phyloP scores from a whole-genome alignment of 2,797 vertebrate genomes.

The Todus mexicanus region DNA sequence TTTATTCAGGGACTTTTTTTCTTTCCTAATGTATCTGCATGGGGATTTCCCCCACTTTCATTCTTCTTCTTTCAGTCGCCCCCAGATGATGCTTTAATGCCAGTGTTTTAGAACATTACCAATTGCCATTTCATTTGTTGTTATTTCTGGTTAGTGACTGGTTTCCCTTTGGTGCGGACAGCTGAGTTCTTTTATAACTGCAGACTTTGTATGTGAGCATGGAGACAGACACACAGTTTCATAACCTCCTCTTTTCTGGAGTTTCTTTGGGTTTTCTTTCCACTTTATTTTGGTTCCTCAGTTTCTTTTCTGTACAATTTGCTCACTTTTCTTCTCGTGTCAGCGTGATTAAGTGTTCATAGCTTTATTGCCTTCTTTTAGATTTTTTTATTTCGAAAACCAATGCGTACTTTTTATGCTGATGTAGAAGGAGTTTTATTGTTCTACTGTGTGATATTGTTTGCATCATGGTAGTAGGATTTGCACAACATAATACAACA shows the following conservation, averaged over 20 bases:
- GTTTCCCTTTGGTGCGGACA: background rate
- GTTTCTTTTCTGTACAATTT: background rate
- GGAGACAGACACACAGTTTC: background rate
- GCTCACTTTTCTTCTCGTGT: background rate
- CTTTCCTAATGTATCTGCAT: background rate
- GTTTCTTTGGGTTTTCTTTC: background rate
- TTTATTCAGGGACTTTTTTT: background rate
- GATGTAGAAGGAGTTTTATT: constrained; percentile 52
- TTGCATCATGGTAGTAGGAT: constrained; percentile 34
- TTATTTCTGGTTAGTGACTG: background rate
- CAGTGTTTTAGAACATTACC: background rate
- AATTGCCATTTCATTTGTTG: background rate
- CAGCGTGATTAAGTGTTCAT: background rate
- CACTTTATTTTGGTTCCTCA: background rate
- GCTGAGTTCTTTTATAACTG: background rate
- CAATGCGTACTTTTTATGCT: constrained; percentile 24
- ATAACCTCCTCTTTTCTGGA: background rate
- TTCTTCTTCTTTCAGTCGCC: background rate
- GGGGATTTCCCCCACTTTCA: background rate
- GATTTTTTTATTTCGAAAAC: background rate
- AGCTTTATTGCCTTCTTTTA: background rate
- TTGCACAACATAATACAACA: constrained; percentile 32
- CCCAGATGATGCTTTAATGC: background rate
- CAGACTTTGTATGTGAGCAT: background rate
- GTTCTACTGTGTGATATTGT: constrained; percentile 45